Base-by-base conservation (phyloP, 2,797 vertebrate genomes). In the Mallotus villosus region DNA sequence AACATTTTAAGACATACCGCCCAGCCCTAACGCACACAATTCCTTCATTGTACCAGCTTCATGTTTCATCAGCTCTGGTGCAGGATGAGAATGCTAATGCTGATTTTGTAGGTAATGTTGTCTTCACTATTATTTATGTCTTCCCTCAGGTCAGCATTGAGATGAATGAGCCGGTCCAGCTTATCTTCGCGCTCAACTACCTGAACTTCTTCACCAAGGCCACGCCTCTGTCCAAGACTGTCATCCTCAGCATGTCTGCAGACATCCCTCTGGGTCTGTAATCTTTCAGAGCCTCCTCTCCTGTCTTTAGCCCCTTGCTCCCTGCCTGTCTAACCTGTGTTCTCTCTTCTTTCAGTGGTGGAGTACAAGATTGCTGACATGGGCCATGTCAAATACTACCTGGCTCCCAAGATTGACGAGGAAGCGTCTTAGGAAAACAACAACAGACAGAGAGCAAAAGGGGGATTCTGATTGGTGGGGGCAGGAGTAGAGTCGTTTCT, bases 181-280 rank as follows among this genome's bases (percentile, higher is more conserved):
- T 99, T 61, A 99, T 98, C 78, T 99, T 99, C 74, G 97, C 98
- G 24, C 92, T 99, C 85, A 95, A 96, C 84, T 99, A 99, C 86
- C 89, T 99, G 85, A 99, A 99, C 90, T 98, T 99, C 85, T 99
- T 99, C 82, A 98, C 97, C 78, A 99, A 99, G 90, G 97, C 97
- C 63, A 99, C 97, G 0, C 97, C 97, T 0, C 90, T 99, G 8
- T 99, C 97, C 6, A 94, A 97, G 75, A 98, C 96, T 0, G 97
- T 99, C 60, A 99, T 94, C 0, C 98, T 99, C 79, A 98, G 97
- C 83, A 99, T 99, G 97, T 99, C 97, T 1, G 96, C 97, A 21
- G 97, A 99, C 51, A 97, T 99, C 59, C 97, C 97, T 41, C 94
- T 99, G 0, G 98, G 98, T 99, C 0, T 9, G 21, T 60, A 71